Evolutionary conservation across 2,797 vertebrate genomes (phyloP), one percentile per base, ranked within the genome.

Genomic region (Falco columbarius): DNA sequence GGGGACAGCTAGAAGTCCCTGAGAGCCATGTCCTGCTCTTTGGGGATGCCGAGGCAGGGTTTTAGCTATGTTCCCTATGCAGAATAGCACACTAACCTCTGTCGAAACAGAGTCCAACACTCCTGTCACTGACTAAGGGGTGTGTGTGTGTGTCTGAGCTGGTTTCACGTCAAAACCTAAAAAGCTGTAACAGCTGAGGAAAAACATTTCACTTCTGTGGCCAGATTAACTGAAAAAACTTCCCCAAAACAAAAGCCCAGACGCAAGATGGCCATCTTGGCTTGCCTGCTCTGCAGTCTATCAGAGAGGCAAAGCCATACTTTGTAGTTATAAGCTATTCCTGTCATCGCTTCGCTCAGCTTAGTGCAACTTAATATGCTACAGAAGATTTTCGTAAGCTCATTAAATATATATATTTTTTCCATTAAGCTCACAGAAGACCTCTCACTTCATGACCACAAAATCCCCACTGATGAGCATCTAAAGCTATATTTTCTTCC

Each of bases 321-420:
- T 56, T 71, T 27, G 22, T 20, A 72, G 55, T 40, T 72, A 63
- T 30, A 86, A 93, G 55, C 54, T 63, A 75, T 71, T 96, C 29
- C 75, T 81, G 74, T 65, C 72, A 74, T 71, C 65, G 79, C 74
- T 86, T 70, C 65, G 62, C 56, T 72, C 85, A 87, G 51, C 63
- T 73, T 77, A 80, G 30, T 62, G 81, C 68, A 95, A 91, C 11
- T 81, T 75, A 81, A 81, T 90, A 90, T 73, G 65, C 61, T 63
- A 75, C 4, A 93, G 61, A 93, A 71, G 34, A 90, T 92, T 91
- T 95, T 46, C 0, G 2, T 83, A 90, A 93, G 54, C 75, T 95
- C 92, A 93, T 93, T 94, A 95, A 95, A 93, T 88, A 86, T 88
- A 56, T 67, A 86, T 81, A 4, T 52, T 2, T 72, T 88, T 91